Evolutionary conservation across 2,113 vertebrate genomes (phyloP).

Genomic region (Ceyx cyanopectus): DNA sequence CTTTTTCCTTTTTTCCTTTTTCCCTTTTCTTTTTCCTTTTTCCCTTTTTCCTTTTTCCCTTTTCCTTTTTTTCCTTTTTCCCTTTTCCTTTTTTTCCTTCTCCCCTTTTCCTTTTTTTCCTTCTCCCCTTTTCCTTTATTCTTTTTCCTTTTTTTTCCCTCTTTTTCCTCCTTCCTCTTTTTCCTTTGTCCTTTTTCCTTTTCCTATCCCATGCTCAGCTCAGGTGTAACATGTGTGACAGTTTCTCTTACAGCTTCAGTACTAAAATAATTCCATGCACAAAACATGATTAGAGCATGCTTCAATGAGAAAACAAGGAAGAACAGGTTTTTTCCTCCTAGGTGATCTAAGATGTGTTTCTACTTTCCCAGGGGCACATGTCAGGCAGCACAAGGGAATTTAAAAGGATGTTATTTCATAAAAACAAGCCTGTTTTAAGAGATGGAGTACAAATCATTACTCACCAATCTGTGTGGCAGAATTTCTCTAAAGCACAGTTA

Average conservation of each 20-base stretch:
- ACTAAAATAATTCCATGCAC: not conserved
- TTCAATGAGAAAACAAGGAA: not conserved
- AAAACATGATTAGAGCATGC: conserved; percentile 34
- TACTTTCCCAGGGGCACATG: not conserved
- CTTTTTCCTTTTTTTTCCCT: too few relatives aligned
- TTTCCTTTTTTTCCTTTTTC: too few relatives aligned
- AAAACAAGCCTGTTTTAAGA: not conserved
- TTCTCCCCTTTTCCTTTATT: too few relatives aligned
- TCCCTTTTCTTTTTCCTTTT: too few relatives aligned
- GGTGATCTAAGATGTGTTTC: not conserved
- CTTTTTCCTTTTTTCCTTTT: too few relatives aligned
- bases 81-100: too few relatives aligned
- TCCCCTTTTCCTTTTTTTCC: too few relatives aligned
- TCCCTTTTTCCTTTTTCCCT: too few relatives aligned
- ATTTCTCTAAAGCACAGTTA: not conserved
- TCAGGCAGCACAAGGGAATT: conserved; percentile 1
- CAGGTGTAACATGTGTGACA: not conserved
- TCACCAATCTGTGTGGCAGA: conserved; percentile 61
- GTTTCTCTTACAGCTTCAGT: not conserved
- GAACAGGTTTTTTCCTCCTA: not conserved
- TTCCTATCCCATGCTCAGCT: not conserved
- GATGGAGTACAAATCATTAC: not conserved
- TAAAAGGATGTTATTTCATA: conserved; percentile 3
- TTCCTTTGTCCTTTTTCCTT: too few relatives aligned
- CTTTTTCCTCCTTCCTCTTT: too few relatives aligned